A percentile compares a stretch with the other conserved stretches of the same genome.
Conservation (phyloP, 2,888 invertebrate species). For the Acronicta alni region DNA sequence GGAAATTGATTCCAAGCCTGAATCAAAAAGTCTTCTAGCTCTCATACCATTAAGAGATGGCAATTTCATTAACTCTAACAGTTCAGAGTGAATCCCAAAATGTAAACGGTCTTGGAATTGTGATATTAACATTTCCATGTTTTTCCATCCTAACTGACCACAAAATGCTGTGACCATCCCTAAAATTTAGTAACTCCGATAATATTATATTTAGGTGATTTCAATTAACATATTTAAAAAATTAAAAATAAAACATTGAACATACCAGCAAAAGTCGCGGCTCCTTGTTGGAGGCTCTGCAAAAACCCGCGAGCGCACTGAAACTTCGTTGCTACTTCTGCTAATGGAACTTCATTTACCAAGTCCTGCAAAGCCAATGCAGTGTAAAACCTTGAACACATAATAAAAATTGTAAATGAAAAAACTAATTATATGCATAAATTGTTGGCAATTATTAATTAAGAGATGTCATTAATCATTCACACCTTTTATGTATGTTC, state of each 20-base stretch:
- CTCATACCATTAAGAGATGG: slow-evolving; percentile 94
- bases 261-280: slow-evolving; percentile 97
- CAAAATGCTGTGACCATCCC: slow-evolving; percentile 99
- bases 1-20: slow-evolving; percentile 93
- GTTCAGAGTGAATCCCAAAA: slow-evolving; percentile 97
- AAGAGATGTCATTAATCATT: neutral
- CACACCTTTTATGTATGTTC: slow-evolving; percentile 91
- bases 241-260: slow-evolving; percentile 6
- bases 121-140: slow-evolving; percentile 95
- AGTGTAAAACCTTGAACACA: slow-evolving; percentile 93
- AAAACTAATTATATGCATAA: neutral
- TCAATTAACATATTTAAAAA: neutral
- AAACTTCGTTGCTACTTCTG: slow-evolving; percentile 94
- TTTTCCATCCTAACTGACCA: slow-evolving; percentile 96
- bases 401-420: neutral
- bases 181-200: slow-evolving; percentile 67
- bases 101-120: slow-evolving; percentile 98
- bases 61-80: slow-evolving; percentile 96
- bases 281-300: slow-evolving; percentile 97
- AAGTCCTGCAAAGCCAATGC: slow-evolving; percentile 97
- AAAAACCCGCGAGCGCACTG: slow-evolving; percentile 96
- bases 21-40: slow-evolving; percentile 95
- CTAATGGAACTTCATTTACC: slow-evolving; percentile 96
- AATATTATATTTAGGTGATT: neutral
- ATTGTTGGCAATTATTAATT: neutral